Conservation (phyloP, 2,113 vertebrate genomes). For the Cynocephalus volans region DNA sequence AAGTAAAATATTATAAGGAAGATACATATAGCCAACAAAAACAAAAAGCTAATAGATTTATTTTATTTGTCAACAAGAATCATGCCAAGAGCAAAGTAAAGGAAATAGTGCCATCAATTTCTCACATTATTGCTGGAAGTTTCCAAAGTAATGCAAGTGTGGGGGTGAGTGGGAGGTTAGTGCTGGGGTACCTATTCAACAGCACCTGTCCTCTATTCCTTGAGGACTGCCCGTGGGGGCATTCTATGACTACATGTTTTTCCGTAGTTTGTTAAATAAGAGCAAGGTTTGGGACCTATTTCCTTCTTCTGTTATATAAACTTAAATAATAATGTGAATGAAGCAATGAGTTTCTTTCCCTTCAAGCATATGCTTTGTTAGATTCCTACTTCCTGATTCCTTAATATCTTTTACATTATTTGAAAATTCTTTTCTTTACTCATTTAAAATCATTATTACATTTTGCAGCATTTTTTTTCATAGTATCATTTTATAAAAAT, state of each 20-base stretch:
- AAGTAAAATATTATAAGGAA: background rate
- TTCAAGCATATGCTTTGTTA: background rate
- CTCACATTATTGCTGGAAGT: background rate
- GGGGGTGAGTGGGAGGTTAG: rapidly evolving
- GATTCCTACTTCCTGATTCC: background rate
- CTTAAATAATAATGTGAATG: background rate
- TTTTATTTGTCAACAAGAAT: background rate
- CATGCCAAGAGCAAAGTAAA: background rate
- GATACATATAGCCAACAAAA: background rate
- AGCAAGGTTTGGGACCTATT: background rate
- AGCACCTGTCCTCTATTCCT: background rate
- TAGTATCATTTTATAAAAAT: background rate
- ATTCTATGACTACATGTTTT: background rate
- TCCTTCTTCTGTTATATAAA: background rate
- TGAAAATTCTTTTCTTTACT: background rate
- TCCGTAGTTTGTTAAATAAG: background rate
- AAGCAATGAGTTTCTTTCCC: background rate
- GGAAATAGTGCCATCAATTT: background rate
- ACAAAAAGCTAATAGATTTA: background rate
- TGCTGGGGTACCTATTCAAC: rapidly evolving
- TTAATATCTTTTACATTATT: background rate
- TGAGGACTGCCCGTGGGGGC: rapidly evolving
- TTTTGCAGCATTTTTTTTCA: background rate
- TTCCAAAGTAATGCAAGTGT: background rate
- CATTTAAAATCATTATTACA: background rate